phyloP scores from a whole-genome alignment of 2,797 vertebrate species.

The Myoxocephalus aenaeus region DNA sequence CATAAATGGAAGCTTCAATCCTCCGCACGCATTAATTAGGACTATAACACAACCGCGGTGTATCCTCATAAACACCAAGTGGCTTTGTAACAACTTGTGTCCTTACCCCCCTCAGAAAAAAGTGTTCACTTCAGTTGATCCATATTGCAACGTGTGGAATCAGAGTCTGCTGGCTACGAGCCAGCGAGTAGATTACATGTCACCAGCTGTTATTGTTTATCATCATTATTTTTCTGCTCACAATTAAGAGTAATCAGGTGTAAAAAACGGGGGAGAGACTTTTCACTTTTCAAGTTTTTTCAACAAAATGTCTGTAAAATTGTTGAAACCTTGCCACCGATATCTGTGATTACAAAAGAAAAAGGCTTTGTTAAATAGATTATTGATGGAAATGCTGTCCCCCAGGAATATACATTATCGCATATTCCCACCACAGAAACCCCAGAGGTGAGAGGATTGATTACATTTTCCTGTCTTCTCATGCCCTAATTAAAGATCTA shows the following conservation, averaged over 20 bases:
- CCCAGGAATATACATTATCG: conserved; percentile 68
- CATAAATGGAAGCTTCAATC: conserved; percentile 89
- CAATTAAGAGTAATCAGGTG: neutral
- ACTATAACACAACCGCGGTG: conserved; percentile 84
- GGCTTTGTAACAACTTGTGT: conserved; percentile 42
- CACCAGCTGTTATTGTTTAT: neutral
- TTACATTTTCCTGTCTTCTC: conserved; percentile 76
- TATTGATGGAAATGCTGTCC: conserved; percentile 64
- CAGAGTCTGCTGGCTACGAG: neutral
- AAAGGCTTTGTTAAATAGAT: conserved; percentile 50
- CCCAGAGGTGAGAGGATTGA: conserved; percentile 77
- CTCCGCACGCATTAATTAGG: conserved; percentile 88
- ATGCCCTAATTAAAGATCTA: conserved; percentile 80
- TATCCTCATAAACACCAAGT: conserved; percentile 84
- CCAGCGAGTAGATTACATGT: neutral
- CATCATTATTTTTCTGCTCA: neutral
- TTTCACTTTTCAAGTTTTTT: neutral
- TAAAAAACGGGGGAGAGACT: neutral
- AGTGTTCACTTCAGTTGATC: conserved; percentile 19
- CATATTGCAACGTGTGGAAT: neutral
- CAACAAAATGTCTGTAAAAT: neutral
- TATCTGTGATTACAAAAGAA: conserved; percentile 27
- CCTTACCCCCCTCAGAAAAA: neutral
- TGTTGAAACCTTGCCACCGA: neutral
- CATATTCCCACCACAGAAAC: conserved; percentile 64